These are phyloP conservation scores for Cydia pomonella DNA, from an alignment of 1,140 invertebrate genomes.

Conservation along the genomic window DNA sequence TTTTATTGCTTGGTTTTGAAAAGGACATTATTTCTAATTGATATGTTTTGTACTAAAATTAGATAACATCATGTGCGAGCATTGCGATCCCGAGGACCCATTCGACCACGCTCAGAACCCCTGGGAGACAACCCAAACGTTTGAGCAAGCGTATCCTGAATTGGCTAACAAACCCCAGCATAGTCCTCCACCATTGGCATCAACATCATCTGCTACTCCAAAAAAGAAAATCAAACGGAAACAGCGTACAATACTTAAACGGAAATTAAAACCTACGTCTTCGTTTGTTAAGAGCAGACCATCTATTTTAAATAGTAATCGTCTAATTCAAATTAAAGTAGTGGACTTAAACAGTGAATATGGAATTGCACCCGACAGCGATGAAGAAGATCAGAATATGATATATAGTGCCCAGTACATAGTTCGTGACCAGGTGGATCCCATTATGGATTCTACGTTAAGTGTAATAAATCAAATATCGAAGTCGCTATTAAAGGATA, in stretches of 20 bases:
- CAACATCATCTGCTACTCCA: neutral
- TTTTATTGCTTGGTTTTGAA: too few relatives aligned
- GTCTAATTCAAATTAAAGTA: too few relatives aligned
- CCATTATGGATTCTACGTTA: conserved; percentile 3
- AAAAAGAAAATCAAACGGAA: too few relatives aligned
- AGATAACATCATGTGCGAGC: neutral
- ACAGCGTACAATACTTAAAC: too few relatives aligned
- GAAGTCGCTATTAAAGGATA: neutral
- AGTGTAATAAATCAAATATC: conserved; percentile 25
- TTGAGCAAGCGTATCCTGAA: neutral
- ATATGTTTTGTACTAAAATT: neutral
- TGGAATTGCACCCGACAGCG: neutral
- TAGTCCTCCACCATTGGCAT: neutral
- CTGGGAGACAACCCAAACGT: neutral
- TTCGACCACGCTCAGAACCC: neutral
- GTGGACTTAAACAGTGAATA: neutral
- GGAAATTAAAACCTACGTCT: too few relatives aligned
- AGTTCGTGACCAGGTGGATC: neutral
- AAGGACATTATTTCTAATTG: neutral
- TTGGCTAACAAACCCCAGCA: neutral
- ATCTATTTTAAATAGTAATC: too few relatives aligned
- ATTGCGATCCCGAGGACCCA: neutral
- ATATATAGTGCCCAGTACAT: conserved; percentile 15
- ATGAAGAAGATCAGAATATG: neutral
- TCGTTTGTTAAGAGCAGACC: too few relatives aligned